Evolutionary conservation across 2,888 invertebrate species (phyloP).

Genomic region (Limenitis camilla): DNA sequence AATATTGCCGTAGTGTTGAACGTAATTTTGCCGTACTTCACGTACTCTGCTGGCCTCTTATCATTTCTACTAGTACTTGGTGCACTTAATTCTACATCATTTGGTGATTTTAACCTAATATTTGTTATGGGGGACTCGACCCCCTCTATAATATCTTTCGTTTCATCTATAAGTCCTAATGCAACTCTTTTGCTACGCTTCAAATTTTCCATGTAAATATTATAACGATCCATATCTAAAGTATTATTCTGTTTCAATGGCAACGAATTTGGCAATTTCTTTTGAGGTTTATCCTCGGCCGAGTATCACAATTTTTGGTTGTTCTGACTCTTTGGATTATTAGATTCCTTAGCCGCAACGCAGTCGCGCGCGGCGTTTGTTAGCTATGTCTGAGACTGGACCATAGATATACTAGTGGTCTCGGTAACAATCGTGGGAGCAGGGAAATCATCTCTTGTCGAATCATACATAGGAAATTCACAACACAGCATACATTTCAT

Average conservation of each 20-base stretch:
- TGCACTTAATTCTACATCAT: conserved; percentile 41
- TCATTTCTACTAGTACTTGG: conserved; percentile 52
- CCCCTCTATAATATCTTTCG: conserved; percentile 51
- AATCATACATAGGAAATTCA: conserved; percentile 91
- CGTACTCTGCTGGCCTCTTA: conserved; percentile 49
- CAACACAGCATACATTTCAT: conserved; percentile 90
- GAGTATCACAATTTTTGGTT: conserved; percentile 68
- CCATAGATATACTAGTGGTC: conserved; percentile 81
- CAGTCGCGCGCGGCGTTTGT: conserved; percentile 61
- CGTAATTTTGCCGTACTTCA: conserved; percentile 65
- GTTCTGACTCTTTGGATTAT: conserved; percentile 39
- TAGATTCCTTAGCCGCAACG: conserved; percentile 56
- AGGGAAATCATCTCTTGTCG: conserved; percentile 78
- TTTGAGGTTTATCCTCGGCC: conserved; percentile 55
- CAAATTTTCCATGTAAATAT: conserved; percentile 62
- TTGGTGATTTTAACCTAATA: conserved; percentile 37
- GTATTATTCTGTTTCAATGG: conserved; percentile 64
- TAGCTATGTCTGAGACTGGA: conserved; percentile 83
- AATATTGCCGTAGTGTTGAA: conserved; percentile 65
- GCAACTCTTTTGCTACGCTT: conserved; percentile 57
- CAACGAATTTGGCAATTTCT: conserved; percentile 62
- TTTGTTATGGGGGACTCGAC: conserved; percentile 33
- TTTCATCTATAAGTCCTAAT: conserved; percentile 57
- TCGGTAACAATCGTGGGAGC: conserved; percentile 78
- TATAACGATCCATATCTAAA: conserved; percentile 64